Conservation (phyloP, 2,113 vertebrate species). For the Gavia stellata region DNA sequence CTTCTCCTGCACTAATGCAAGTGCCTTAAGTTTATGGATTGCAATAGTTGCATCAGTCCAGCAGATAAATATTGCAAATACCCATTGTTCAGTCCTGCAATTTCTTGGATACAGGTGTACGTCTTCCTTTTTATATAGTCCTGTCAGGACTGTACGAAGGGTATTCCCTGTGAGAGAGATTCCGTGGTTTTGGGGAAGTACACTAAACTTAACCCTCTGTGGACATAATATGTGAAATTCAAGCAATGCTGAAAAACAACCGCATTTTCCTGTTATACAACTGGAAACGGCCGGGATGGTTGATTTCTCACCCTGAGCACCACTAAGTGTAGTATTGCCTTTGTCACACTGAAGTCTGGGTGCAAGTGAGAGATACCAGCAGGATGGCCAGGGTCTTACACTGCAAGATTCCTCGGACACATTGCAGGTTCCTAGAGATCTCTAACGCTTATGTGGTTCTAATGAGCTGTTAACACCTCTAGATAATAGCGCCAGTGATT, state of each 20-base stretch:
- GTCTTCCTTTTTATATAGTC: not conserved
- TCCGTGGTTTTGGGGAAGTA: not conserved
- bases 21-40: not conserved
- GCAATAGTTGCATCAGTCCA: not conserved
- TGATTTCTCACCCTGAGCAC: not conserved
- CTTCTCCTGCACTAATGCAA: not conserved
- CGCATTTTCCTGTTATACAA: not conserved
- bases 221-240: not conserved
- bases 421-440: not conserved
- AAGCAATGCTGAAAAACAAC: not conserved
- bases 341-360: not conserved
- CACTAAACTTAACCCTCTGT: not conserved
- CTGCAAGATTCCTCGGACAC: not conserved
- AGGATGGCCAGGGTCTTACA: rapidly evolving
- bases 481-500: not conserved
- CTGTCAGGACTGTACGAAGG: not conserved
- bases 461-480: not conserved
- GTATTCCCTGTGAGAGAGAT: not conserved
- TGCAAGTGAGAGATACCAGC: not conserved
- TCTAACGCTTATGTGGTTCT: not conserved
- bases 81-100: not conserved
- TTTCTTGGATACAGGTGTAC: not conserved
- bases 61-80: not conserved
- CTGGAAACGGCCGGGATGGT: rapidly evolving
- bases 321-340: rapidly evolving